Percentiles rank a stretch among this genome's conserved stretches.
These are phyloP conservation scores for Drosophila nannoptera DNA, from an alignment of 1,140 invertebrate species.

Conservation along the genomic window DNA sequence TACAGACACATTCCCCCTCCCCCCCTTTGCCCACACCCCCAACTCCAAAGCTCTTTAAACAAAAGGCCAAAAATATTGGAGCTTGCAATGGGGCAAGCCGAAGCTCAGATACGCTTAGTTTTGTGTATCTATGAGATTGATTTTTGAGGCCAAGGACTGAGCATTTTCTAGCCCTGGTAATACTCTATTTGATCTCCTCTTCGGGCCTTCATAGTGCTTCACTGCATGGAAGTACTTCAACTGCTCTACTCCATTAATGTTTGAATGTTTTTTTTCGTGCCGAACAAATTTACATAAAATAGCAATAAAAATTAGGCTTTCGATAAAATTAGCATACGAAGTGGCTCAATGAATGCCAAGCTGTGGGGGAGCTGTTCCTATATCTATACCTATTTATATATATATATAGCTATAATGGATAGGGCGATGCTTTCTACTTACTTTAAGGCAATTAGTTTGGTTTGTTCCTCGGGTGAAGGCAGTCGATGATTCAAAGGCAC, in stretches of 20 bases:
- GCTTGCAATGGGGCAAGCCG: not conserved
- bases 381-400: no score
- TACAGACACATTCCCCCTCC: slow-evolving; percentile 27
- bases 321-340: slow-evolving; percentile 47
- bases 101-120: slow-evolving; percentile 22
- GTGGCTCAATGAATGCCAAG: slow-evolving; percentile 2
- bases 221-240: no score
- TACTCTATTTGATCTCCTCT: no score
- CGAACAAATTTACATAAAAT: slow-evolving; percentile 59
- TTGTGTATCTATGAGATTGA: no score
- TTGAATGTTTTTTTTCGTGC: no score
- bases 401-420: not conserved
- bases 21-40: not conserved
- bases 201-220: no score
- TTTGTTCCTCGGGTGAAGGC: slow-evolving; percentile 90
- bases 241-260: no score
- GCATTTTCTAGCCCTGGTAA: no score
- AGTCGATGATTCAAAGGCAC: slow-evolving; percentile 88
- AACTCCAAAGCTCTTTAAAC: slow-evolving; percentile 19
- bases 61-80: slow-evolving; percentile 34
- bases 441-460: slow-evolving; percentile 88
- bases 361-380: not conserved
- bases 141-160: no score
- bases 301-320: slow-evolving; percentile 54
- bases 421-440: slow-evolving; percentile 79